Conservation (phyloP, 2,797 vertebrate genomes). For the Mareca penelope region DNA sequence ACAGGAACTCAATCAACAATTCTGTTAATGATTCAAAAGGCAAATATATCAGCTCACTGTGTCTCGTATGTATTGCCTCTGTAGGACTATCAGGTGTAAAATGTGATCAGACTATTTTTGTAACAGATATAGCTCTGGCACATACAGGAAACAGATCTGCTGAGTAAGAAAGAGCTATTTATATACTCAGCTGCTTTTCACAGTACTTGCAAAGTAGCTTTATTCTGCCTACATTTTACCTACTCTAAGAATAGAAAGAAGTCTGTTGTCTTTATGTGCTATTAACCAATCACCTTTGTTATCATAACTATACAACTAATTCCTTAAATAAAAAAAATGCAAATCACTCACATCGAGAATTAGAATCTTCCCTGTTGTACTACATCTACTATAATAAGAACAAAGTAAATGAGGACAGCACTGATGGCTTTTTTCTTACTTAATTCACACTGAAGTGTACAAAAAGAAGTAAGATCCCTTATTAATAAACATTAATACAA, state of each 20-base stretch:
- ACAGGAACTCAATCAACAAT: slow-evolving; percentile 66
- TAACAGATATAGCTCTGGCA: slow-evolving; percentile 33
- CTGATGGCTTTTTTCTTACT: background rate
- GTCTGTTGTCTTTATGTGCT: background rate
- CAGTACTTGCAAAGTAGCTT: slow-evolving; percentile 9
- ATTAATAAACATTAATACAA: background rate
- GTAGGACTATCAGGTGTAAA: slow-evolving; percentile 28
- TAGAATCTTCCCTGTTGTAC: background rate
- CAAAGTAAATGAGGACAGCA: background rate
- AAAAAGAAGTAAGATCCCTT: background rate
- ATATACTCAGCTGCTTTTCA: background rate
- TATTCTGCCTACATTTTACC: background rate
- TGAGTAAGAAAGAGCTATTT: slow-evolving; percentile 16
- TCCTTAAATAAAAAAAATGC: slow-evolving; percentile 13
- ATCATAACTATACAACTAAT: background rate
- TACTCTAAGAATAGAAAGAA: background rate
- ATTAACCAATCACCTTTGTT: background rate
- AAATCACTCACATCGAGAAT: background rate
- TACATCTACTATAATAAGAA: background rate
- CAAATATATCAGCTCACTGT: slow-evolving; percentile 61
- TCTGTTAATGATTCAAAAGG: slow-evolving; percentile 71
- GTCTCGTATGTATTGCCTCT: slow-evolving; percentile 6
- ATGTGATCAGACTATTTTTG: slow-evolving; percentile 5
- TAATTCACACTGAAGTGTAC: background rate
- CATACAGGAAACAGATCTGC: slow-evolving; percentile 25